Evolutionary conservation across 2,888 invertebrate genomes (phyloP).

Genomic region (Hypsopygia costalis): DNA sequence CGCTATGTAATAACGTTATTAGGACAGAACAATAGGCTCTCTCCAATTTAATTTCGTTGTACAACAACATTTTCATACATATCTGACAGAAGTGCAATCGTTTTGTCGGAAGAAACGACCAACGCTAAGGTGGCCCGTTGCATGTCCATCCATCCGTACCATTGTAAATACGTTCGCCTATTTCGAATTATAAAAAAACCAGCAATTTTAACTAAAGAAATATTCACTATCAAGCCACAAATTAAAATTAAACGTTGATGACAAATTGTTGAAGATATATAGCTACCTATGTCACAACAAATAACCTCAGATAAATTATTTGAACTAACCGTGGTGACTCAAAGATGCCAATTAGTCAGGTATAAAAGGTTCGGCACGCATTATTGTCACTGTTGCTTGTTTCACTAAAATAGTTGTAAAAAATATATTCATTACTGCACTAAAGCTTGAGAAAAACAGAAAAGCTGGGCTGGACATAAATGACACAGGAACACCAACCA

Average conservation of each 20-base stretch:
- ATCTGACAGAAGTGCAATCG: conserved; percentile 10
- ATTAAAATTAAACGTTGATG: conserved; percentile 36
- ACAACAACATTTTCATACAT: neutral
- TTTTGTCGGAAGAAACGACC: conserved; percentile 45
- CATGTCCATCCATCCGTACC: conserved; percentile 14
- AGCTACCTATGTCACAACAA: conserved; percentile 69
- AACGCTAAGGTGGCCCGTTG: conserved; percentile 53
- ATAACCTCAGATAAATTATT: conserved; percentile 70
- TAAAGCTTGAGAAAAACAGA: conserved; percentile 60
- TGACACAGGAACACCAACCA: conserved; percentile 55
- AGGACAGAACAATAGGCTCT: no score
- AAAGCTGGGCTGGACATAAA: conserved; percentile 43
- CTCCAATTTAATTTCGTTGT: no score
- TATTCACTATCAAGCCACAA: conserved; percentile 3
- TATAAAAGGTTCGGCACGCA: conserved; percentile 75
- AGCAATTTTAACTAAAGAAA: no score
- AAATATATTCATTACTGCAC: conserved; percentile 66
- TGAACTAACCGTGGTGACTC: conserved; percentile 75
- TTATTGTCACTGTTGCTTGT: conserved; percentile 72
- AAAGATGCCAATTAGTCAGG: conserved; percentile 63
- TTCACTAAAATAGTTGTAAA: conserved; percentile 57
- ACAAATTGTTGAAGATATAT: conserved; percentile 55
- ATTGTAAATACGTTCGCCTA: no score
- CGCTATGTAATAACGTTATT: no score
- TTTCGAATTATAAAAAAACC: no score